Conservation (phyloP, 2,797 vertebrate genomes). For the Sebastes flavidus region DNA sequence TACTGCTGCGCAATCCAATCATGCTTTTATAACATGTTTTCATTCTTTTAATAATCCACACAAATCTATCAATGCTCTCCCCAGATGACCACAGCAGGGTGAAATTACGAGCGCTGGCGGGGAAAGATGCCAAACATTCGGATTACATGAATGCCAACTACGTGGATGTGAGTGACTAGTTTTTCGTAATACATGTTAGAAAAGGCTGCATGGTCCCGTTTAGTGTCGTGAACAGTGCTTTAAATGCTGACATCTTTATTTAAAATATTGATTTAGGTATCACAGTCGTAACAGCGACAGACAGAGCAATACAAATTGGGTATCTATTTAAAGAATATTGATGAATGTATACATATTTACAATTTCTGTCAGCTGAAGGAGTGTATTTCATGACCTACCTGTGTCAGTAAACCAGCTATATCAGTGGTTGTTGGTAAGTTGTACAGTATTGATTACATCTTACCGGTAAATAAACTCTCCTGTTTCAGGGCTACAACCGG, state of each 20-base stretch:
- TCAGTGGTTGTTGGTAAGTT: constrained; percentile 6
- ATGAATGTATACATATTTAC: constrained; percentile 5
- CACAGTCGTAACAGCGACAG: background rate
- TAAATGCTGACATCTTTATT: constrained; percentile 3
- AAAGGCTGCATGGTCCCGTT: background rate
- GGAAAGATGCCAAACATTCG: constrained; percentile 98
- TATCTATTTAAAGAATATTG: constrained; percentile 8
- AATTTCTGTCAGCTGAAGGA: constrained; percentile 6
- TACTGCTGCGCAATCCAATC: constrained; percentile 39
- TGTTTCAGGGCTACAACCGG: constrained; percentile 95
- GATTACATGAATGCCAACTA: constrained; percentile 99
- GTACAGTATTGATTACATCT: constrained; percentile 29
- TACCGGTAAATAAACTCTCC: constrained; percentile 4
- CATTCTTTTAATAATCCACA: constrained; percentile 45
- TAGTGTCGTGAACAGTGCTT: background rate
- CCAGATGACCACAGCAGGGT: constrained; percentile 98
- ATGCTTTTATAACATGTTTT: constrained; percentile 44
- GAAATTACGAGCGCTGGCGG: constrained; percentile 93
- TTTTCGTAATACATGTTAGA: background rate
- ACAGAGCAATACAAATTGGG: background rate
- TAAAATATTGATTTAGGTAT: constrained; percentile 14
- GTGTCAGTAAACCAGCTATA: constrained; percentile 20
- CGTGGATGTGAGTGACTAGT: constrained; percentile 90
- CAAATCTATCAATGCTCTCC: constrained; percentile 30
- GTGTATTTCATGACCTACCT: constrained; percentile 10